Evolutionary conservation across 2,113 vertebrate species (phyloP).

Genomic region (Junco hyemalis): DNA sequence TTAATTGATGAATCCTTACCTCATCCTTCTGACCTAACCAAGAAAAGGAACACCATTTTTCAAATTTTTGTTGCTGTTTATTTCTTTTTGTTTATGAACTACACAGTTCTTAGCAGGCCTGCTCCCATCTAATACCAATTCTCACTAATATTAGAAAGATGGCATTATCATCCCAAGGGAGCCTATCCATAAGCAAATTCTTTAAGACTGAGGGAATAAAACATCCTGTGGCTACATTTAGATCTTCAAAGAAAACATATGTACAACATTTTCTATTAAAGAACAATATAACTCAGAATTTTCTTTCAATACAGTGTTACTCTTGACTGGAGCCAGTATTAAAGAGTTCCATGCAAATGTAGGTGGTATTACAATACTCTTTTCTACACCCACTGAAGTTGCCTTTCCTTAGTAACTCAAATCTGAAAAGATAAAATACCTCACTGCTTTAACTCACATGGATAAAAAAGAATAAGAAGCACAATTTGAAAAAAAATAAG

Average conservation of each 20-base stretch:
- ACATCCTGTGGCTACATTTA: neutral
- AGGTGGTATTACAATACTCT: neutral
- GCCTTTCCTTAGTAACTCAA: neutral
- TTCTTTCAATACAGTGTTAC: neutral
- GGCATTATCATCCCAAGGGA: neutral
- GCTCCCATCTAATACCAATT: neutral
- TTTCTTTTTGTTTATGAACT: neutral
- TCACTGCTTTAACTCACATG: neutral
- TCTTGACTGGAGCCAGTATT: neutral
- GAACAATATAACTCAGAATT: neutral
- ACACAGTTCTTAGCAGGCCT: neutral
- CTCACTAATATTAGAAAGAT: neutral
- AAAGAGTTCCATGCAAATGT: neutral
- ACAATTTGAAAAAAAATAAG: neutral
- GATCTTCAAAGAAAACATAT: neutral
- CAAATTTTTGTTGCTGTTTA: too few species aligned
- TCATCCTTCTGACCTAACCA: neutral
- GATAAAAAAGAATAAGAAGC: neutral
- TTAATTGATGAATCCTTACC: neutral
- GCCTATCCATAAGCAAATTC: neutral
- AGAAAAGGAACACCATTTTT: neutral
- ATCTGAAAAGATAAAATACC: neutral
- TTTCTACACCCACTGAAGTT: neutral
- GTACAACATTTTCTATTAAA: neutral
- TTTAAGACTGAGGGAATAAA: neutral